A percentile compares a stretch with the other conserved stretches of the same genome.
phyloP scores from a whole-genome alignment of 1,140 invertebrate species.

The Mactra quadrangularis region DNA sequence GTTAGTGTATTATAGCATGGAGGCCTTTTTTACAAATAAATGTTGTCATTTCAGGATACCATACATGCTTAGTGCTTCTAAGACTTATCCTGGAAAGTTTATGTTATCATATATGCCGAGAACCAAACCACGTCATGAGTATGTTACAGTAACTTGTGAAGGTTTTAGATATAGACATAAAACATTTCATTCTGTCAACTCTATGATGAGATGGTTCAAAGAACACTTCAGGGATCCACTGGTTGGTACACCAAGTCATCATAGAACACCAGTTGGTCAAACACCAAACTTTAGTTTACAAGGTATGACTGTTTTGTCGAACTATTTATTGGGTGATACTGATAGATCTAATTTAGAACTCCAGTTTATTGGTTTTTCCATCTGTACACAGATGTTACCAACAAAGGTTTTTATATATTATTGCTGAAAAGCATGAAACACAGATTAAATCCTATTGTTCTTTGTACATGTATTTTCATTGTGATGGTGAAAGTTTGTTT shows the following conservation, averaged over 20 bases:
- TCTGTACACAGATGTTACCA: too few species aligned
- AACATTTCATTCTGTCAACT: constrained; percentile 93
- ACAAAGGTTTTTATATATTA: too few species aligned
- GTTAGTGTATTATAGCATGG: too few species aligned
- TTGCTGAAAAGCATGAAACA: too few species aligned
- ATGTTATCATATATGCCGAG: constrained; percentile 96
- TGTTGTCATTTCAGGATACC: constrained; percentile 80
- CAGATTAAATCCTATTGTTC: too few species aligned
- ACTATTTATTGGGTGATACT: constrained; percentile 4
- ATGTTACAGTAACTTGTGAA: constrained; percentile 94
- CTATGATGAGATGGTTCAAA: constrained; percentile 98
- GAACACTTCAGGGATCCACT: constrained; percentile 97
- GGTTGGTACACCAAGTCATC: constrained; percentile 64
- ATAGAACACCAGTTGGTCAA: constrained; percentile 87
- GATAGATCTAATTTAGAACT: too few species aligned
- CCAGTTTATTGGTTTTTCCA: too few species aligned
- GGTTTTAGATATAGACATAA: constrained; percentile 96
- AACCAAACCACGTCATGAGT: constrained; percentile 94
- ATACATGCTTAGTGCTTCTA: constrained; percentile 83
- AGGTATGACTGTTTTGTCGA: constrained; percentile 70
- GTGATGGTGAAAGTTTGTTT: too few species aligned
- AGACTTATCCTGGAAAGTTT: constrained; percentile 96
- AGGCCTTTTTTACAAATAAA: too few species aligned
- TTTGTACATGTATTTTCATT: too few species aligned
- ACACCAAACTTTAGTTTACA: constrained; percentile 86